A percentile compares a stretch with the other conserved stretches of the same genome.
Evolutionary conservation across 2,113 vertebrate genomes (phyloP).

Genomic region (Scomber japonicus): DNA sequence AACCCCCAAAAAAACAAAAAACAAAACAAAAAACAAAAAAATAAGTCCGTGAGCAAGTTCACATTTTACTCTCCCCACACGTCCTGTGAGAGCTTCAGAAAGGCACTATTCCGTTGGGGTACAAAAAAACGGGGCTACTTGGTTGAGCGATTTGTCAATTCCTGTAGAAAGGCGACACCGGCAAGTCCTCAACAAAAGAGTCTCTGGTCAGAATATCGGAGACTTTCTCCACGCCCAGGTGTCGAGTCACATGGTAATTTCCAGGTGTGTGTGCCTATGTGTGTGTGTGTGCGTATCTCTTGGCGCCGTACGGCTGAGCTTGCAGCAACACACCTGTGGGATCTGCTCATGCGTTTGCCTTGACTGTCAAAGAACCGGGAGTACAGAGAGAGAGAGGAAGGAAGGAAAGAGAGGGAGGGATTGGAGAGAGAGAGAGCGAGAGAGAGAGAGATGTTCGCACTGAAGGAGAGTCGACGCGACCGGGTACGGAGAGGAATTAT

Average conservation of each 20-base stretch:
- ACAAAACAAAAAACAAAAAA: conserved; percentile 10
- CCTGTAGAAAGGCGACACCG: conserved; percentile 48
- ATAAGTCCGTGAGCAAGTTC: conserved; percentile 78
- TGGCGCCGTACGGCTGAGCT: not conserved
- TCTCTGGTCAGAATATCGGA: conserved; percentile 47
- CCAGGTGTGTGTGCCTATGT: conserved; percentile 82
- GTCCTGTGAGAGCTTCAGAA: conserved; percentile 34
- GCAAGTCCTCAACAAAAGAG: conserved; percentile 74
- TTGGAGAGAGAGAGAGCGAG: not conserved
- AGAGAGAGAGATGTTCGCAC: conserved; percentile 20
- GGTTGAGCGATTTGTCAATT: conserved; percentile 20
- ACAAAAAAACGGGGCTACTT: conserved; percentile 27
- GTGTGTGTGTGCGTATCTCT: conserved; percentile 70
- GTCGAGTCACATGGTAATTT: conserved; percentile 83
- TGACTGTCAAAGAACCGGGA: conserved; percentile 62
- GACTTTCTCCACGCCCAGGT: conserved; percentile 87
- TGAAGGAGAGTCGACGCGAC: conserved; percentile 43
- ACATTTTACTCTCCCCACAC: conserved; percentile 71
- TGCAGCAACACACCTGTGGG: conserved; percentile 83
- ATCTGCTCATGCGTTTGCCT: conserved; percentile 69
- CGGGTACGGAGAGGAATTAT: conserved; percentile 42
- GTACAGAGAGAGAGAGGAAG: not conserved
- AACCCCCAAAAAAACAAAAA: conserved; percentile 8
- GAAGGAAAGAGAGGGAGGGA: not conserved
- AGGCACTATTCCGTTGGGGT: conserved; percentile 73